Evolutionary conservation across 1,140 invertebrate species (phyloP), one percentile per base, ranked within the genome.

Genomic region (Schlechtendalia chinensis): DNA sequence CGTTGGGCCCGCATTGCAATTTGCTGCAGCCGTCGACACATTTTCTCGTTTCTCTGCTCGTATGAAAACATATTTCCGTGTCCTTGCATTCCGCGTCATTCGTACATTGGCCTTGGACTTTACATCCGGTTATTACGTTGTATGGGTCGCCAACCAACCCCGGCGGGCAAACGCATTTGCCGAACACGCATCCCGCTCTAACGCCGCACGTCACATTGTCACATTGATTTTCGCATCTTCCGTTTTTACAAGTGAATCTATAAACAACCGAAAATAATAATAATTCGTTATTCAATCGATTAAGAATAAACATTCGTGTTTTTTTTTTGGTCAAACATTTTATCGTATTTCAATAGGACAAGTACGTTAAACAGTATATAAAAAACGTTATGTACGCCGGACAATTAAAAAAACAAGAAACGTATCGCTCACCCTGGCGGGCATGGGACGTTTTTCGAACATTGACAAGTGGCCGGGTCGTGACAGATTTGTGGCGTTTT

Each of bases 131-230:
- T 45, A 83, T 85, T 1, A 90, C 84, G 85, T 95, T 90, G 81
- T 90, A 91, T 56, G 92, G 91, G 63, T 90, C 89, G 1, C 94
- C 91, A 82, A 92, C 90, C 85, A 97, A 97, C 19, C 94, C 94
- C 83, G 93, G 89, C 84, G 93, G 91, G 84, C 96, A 98, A 86
- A 94, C 94, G 86, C 96, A 98, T 84, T 94, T 93, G 72, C 90
- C 91, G 83, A 95, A 91, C 58, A 93, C 89, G 84, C 94, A 97
- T 85, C 95, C 93, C 0, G 94, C 95, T 85, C 96, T 96, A 85
- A 95, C 95, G n/a, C 94, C 94, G 86, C 94, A 96, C 58, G 89
- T 88, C 0, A 93, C 87, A 47, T 89, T 87, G 27, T 89, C 89
- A 84, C 94, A 96, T 11, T 90, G 87, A 84, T 94, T 90, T 63